phyloP scores from a whole-genome alignment of 2,888 invertebrate genomes.

The Nephrotoma guestfalica region DNA sequence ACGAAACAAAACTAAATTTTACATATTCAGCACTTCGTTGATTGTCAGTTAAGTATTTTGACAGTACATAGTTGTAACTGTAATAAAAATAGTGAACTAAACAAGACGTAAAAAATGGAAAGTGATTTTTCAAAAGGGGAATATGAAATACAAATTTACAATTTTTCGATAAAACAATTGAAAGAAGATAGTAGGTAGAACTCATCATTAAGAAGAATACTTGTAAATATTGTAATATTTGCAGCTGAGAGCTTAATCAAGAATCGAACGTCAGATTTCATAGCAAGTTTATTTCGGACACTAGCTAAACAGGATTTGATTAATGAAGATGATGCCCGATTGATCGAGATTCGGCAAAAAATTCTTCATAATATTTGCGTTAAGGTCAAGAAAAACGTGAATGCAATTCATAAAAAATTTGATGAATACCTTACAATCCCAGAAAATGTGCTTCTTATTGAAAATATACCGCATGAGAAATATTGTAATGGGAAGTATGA shows the following conservation, averaged over 20 bases:
- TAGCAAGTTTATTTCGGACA: background rate
- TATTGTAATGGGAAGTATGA: background rate
- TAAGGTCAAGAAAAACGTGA: conserved; percentile 12
- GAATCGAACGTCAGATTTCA: background rate
- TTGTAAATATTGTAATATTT: background rate
- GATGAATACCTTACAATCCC: conserved; percentile 21
- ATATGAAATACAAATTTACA: conserved; percentile 21
- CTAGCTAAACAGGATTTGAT: background rate
- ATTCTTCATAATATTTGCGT: background rate
- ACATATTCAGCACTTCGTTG: background rate
- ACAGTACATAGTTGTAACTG: background rate
- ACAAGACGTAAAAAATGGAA: background rate
- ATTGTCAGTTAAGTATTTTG: background rate
- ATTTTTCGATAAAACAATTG: conserved; percentile 19
- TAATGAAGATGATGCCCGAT: background rate
- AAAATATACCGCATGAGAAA: conserved; percentile 20
- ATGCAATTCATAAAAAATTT: conserved; percentile 17
- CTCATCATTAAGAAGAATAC: background rate
- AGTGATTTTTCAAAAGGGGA: conserved; percentile 11
- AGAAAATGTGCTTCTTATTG: conserved; percentile 20
- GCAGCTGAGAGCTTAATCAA: background rate
- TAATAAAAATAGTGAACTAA: conserved; percentile 13
- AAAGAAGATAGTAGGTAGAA: conserved; percentile 18
- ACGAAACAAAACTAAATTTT: background rate
- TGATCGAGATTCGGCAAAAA: background rate